These are phyloP conservation scores for Dysidea cf. avara DNA, from an alignment of 37 sponge, comb jelly and placozoan genomes.

Conservation along the genomic window DNA sequence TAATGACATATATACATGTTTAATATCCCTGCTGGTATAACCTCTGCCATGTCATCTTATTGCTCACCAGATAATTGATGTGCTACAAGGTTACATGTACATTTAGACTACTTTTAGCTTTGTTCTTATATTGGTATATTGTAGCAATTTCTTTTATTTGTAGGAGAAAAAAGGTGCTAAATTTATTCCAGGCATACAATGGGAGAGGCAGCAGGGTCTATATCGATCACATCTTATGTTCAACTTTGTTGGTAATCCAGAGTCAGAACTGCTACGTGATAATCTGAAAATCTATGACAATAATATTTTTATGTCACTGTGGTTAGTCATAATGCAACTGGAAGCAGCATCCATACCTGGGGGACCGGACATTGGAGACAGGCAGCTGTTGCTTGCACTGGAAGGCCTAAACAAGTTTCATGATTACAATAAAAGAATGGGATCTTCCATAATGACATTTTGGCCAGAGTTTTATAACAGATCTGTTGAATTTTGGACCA, in stretches of 20 bases:
- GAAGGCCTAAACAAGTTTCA: constrained; percentile 32
- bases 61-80: too few relatives aligned
- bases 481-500: constrained; percentile 21
- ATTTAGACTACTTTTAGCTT: too few relatives aligned
- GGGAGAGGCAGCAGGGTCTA: too few relatives aligned
- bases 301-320: constrained; percentile 49
- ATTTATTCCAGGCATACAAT: too few relatives aligned
- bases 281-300: constrained; percentile 25
- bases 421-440: constrained; percentile 19
- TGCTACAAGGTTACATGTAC: too few relatives aligned
- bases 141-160: too few relatives aligned
- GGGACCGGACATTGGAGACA: constrained; percentile 11
- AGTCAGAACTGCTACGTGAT: constrained; percentile 2
- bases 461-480: constrained; percentile 43
- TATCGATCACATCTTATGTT: constrained; percentile 36
- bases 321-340: constrained; percentile 31
- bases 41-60: too few relatives aligned
- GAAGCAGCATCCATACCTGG: constrained; percentile 14
- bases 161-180: too few relatives aligned
- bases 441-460: constrained; percentile 22
- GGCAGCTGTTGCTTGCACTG: constrained; percentile 31
- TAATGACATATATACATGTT: too few relatives aligned
- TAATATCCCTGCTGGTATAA: too few relatives aligned
- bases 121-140: too few relatives aligned
- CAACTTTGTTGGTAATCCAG: constrained; percentile 26